These are phyloP conservation scores for Percina caprodes DNA, from an alignment of 2,113 vertebrate species.

Conservation along the genomic window DNA sequence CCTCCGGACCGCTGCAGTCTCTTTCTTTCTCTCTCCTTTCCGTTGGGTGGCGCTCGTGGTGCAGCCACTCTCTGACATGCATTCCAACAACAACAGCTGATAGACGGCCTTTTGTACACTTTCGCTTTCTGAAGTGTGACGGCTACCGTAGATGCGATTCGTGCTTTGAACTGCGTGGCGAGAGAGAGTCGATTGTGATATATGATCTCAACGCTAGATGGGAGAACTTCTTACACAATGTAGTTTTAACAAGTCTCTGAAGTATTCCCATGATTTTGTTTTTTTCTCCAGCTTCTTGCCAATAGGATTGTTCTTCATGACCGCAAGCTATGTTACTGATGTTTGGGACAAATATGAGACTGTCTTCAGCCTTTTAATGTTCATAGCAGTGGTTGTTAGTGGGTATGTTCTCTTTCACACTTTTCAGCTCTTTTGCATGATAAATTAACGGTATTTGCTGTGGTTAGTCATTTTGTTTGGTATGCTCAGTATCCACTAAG, in stretches of 20 bases:
- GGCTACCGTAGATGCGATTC: no score
- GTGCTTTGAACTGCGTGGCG: no score
- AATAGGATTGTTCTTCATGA: background rate
- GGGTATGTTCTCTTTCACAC: constrained; percentile 3
- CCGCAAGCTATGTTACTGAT: background rate
- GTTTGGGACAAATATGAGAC: background rate
- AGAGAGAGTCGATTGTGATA: no score
- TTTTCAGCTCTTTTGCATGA: background rate
- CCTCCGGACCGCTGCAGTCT: no score
- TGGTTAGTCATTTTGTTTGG: background rate
- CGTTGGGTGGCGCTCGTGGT: no score
- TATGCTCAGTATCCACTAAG: background rate
- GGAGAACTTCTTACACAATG: no score
- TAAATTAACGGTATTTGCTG: background rate
- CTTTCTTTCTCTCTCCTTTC: no score
- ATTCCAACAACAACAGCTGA: no score
- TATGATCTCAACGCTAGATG: no score
- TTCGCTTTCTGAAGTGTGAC: no score
- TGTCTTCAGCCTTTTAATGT: background rate
- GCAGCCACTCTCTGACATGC: no score
- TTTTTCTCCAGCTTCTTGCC: background rate
- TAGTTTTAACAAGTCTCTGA: background rate
- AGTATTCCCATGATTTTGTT: background rate
- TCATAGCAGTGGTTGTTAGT: background rate
- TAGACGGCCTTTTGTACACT: no score